A percentile compares a stretch with the other conserved stretches of the same genome.
Evolutionary conservation across 2,113 vertebrate genomes (phyloP).

Genomic region (Aldabrachelys gigantea): DNA sequence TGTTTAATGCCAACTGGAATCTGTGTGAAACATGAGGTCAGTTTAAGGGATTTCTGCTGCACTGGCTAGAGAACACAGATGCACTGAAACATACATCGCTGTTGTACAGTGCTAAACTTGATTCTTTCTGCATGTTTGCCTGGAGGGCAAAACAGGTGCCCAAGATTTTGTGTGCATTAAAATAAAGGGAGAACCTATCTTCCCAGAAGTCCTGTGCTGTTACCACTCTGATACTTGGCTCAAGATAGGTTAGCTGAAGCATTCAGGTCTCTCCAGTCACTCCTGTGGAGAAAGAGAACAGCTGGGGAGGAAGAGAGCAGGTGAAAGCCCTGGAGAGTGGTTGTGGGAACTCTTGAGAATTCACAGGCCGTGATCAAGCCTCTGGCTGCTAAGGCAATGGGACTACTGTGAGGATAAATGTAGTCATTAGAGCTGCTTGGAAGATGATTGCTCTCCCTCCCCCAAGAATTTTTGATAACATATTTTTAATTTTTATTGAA

Average conservation of each 20-base stretch:
- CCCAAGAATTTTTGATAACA: background rate
- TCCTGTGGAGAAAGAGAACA: background rate
- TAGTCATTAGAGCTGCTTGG: accelerated
- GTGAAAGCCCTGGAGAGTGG: background rate
- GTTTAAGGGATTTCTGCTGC: background rate
- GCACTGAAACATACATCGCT: background rate
- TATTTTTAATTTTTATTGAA: background rate
- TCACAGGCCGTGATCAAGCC: background rate
- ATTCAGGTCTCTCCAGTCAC: accelerated
- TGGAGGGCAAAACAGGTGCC: background rate
- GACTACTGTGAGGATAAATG: background rate
- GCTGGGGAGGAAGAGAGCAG: background rate
- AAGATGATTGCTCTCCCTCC: background rate
- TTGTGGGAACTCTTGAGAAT: background rate
- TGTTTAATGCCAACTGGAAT: background rate
- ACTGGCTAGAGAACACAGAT: background rate
- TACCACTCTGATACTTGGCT: background rate
- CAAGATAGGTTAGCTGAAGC: background rate
- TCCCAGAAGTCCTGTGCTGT: background rate
- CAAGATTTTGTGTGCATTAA: accelerated
- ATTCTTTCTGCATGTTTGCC: background rate
- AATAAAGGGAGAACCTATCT: background rate
- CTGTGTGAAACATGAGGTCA: conserved; percentile 1
- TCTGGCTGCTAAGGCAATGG: background rate
- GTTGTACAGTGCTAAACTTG: background rate